Base-by-base conservation (phyloP, 2,888 invertebrate species). In the Phortica okadai region DNA sequence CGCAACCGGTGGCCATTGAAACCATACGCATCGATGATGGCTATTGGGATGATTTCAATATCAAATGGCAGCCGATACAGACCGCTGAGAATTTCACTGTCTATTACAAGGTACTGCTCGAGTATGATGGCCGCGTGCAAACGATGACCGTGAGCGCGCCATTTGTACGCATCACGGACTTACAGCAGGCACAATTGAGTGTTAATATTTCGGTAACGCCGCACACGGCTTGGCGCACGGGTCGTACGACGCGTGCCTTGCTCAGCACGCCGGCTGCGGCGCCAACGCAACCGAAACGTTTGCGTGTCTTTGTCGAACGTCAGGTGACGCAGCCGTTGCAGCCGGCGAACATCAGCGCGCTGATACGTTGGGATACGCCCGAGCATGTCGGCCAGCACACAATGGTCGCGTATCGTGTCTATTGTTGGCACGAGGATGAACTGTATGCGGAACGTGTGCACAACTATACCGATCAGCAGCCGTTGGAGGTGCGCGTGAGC, bases 221-320 rank as follows among this genome's bases (percentile, higher is more conserved):
- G 1, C 95, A 95, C 89, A 97, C 97, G 0, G 95, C 95, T 84
- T 98, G 98, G 97, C 96, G 96, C 16, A 94, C 95, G 2, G 95
- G 96, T 0, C 92, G 93, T 1, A 93, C 94, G 21, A 93, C 94
- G 0, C 92, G 93, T 0, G 93, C 93, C 0, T 92, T 92, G n/a
- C 89, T 96, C 0, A 93, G 93, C 84, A 96, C 97, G 0, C 98
- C 98, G 0, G 94, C 96, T 79, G 96, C 96, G 10, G 94, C 94
- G 33, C 98, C 98, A 0, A 94, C 95, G 1, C 94, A 94, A 41
- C 98, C 98, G 0, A 92, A 93, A 0, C 93, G 94, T 74, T 93
- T 96, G 0, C 92, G 97, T 64, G 94, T 95, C 6, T 98, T 95
- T 89, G 93, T 97, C 59, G 93, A 93, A 14, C 93, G 93, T 21